These are phyloP conservation scores for Stictonetta naevosa DNA, from an alignment of 2,113 vertebrate genomes.

Conservation along the genomic window DNA sequence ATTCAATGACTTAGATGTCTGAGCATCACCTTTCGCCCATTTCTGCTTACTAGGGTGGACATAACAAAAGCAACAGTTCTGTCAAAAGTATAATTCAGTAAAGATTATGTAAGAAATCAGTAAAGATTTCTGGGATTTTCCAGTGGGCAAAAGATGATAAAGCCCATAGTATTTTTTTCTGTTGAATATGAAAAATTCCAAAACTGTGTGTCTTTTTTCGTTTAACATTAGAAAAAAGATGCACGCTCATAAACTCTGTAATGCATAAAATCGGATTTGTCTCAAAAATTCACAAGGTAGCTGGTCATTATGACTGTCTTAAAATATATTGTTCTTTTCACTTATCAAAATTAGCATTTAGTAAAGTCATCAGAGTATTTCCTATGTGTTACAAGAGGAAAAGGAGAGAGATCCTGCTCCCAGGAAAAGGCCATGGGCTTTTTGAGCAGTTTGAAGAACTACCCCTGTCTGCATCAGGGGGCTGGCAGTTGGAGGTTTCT, in stretches of 20 bases:
- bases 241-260: constrained; percentile 57
- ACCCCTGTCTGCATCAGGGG: not conserved
- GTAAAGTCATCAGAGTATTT: not conserved
- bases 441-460: not conserved
- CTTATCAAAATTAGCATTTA: not conserved
- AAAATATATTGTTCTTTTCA: not conserved
- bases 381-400: not conserved
- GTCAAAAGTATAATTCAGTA: not conserved
- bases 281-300: constrained; percentile 21
- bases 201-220: constrained; percentile 53
- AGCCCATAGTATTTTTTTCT: constrained; percentile 37
- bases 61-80: constrained; percentile 18
- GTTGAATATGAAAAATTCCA: constrained; percentile 49
- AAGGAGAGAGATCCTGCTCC: not conserved
- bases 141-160: constrained; percentile 33
- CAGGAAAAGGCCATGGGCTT: not conserved
- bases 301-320: not conserved
- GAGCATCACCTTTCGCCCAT: constrained; percentile 22
- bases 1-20: constrained; percentile 58
- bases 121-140: constrained; percentile 40
- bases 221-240: constrained; percentile 34
- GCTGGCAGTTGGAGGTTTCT: not conserved
- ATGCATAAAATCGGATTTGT: constrained; percentile 44
- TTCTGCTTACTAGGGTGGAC: not conserved
- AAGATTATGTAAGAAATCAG: constrained; percentile 37